Evolutionary conservation across 2,113 vertebrate genomes (phyloP).

Genomic region (pig (Sus scrofa)): DNA sequence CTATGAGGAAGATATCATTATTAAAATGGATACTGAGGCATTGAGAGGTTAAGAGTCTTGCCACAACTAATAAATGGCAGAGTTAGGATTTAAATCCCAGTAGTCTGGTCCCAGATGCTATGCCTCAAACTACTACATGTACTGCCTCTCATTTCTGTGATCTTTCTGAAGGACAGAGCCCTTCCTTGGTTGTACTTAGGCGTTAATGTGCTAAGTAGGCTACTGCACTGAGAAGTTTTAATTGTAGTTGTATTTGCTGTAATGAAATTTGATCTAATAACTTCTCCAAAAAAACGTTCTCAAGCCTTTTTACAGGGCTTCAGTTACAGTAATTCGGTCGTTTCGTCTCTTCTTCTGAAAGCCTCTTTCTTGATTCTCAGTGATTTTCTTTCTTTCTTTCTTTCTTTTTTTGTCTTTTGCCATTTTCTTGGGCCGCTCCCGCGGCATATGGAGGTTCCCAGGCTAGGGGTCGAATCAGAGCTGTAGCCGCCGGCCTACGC

Average conservation of each 20-base stretch:
- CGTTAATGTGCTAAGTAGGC: not conserved
- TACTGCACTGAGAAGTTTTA: slow-evolving; percentile 20
- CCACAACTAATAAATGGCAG: not conserved
- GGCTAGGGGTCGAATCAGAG: too few relatives aligned
- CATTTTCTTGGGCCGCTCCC: too few relatives aligned
- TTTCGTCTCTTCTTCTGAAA: not conserved
- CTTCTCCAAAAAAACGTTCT: slow-evolving; percentile 32
- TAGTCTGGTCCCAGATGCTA: not conserved
- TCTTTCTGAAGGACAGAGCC: not conserved
- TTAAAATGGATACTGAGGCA: slow-evolving; percentile 24
- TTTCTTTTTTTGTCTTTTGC: too few relatives aligned
- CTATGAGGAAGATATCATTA: not conserved
- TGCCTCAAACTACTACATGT: not conserved
- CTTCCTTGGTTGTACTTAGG: not conserved
- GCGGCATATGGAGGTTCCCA: too few relatives aligned
- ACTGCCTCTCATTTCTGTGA: not conserved
- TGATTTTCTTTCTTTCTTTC: not conserved
- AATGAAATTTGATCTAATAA: slow-evolving; percentile 40
- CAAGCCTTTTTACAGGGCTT: not conserved
- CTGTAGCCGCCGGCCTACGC: too few relatives aligned
- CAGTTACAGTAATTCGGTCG: not conserved
- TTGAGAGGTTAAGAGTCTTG: slow-evolving; percentile 40
- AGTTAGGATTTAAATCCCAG: not conserved
- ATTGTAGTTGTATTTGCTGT: slow-evolving; percentile 40
- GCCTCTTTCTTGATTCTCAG: slow-evolving; percentile 32